Conservation (phyloP, 2,113 vertebrate genomes). For the Oreochromis spilurus region DNA sequence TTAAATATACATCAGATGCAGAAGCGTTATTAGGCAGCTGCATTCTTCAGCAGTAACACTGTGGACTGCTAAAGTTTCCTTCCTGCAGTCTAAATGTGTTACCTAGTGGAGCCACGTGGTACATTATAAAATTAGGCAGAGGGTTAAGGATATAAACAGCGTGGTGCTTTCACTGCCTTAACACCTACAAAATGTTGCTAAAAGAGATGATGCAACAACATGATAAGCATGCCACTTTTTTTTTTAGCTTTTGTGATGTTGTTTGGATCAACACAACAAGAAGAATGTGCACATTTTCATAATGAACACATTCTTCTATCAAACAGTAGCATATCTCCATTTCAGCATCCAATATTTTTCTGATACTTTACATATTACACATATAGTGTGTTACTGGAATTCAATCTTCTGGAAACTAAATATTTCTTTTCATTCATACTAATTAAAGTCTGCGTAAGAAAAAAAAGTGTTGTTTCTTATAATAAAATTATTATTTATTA, state of each 20-base stretch:
- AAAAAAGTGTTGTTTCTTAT: too few relatives aligned
- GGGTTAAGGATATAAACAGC: not conserved
- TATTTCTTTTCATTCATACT: too few relatives aligned
- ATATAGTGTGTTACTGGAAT: not conserved
- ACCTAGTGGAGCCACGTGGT: not conserved
- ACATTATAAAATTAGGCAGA: not conserved
- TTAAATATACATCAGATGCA: not conserved
- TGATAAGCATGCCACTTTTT: not conserved
- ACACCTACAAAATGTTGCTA: not conserved
- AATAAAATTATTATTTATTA: too few relatives aligned
- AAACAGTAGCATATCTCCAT: too few relatives aligned
- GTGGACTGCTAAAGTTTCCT: not conserved
- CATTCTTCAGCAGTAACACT: not conserved
- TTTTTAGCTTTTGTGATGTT: not conserved
- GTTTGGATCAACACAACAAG: not conserved
- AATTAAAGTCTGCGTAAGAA: too few relatives aligned
- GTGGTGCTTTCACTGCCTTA: not conserved
- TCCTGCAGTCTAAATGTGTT: not conserved
- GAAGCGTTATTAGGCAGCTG: not conserved
- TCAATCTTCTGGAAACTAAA: too few relatives aligned
- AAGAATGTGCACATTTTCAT: not conserved
- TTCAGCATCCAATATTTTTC: not conserved
- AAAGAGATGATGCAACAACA: not conserved
- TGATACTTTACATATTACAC: not conserved
- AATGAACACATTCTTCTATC: too few relatives aligned